A percentile compares a stretch with the other conserved stretches of the same genome.
These are phyloP conservation scores for Samia ricini DNA, from an alignment of 1,140 invertebrate species.

Conservation along the genomic window DNA sequence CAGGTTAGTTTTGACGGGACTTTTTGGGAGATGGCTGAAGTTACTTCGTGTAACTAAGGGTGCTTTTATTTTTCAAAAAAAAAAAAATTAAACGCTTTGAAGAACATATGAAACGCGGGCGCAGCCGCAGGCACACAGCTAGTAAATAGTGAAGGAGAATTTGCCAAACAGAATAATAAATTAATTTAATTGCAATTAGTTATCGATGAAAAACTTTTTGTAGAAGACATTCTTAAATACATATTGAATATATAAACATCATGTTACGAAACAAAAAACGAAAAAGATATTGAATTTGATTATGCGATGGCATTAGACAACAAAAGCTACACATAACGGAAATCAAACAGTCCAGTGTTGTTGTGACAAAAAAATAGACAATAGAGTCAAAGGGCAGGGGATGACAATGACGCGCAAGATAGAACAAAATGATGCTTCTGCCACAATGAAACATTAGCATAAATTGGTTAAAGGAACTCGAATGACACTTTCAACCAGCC, in stretches of 20 bases:
- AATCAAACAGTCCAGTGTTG: conserved; percentile 68
- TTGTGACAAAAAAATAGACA: conserved; percentile 69
- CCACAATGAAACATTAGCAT: conserved; percentile 71
- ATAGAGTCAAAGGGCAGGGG: conserved; percentile 70
- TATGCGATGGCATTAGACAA: conserved; percentile 49
- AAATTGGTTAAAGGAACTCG: conserved; percentile 43
- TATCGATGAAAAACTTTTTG: background rate
- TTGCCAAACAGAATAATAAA: too few species aligned
- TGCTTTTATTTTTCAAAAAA: too few species aligned
- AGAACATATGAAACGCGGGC: too few species aligned
- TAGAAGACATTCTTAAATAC: background rate
- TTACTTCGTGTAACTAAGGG: too few species aligned
- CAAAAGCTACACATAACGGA: conserved; percentile 64
- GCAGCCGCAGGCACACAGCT: too few species aligned
- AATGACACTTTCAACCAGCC: conserved; percentile 32
- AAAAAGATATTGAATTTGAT: conserved; percentile 39
- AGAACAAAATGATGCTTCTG: conserved; percentile 64
- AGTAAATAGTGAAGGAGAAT: too few species aligned
- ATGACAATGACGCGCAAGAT: conserved; percentile 59
- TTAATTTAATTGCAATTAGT: too few species aligned
- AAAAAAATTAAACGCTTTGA: too few species aligned
- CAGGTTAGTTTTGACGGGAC: too few species aligned
- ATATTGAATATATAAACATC: conserved; percentile 3
- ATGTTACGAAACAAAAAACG: background rate
- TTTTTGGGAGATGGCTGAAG: too few species aligned